Evolutionary conservation across 2,888 invertebrate species (phyloP).

Genomic region (Drosophila siamana): DNA sequence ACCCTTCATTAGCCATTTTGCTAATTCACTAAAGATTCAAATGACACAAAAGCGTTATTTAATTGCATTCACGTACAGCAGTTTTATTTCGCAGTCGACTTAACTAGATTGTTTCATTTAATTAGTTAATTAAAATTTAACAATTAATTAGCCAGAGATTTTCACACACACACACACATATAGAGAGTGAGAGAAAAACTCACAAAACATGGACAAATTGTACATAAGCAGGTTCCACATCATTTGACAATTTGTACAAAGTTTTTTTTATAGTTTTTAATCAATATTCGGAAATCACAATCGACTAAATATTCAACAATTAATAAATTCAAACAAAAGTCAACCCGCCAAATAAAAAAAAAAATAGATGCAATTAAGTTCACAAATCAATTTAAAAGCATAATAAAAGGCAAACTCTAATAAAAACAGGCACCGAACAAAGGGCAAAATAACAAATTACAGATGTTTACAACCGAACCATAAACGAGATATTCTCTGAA

Average conservation of each 20-base stretch:
- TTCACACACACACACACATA: slow-evolving; percentile 8
- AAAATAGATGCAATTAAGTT: slow-evolving; percentile 58
- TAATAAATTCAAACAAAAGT: slow-evolving; percentile 58
- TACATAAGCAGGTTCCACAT: slow-evolving; percentile 33
- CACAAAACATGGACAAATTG: slow-evolving; percentile 16
- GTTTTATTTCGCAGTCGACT: slow-evolving; percentile 49
- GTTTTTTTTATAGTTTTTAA: slow-evolving; percentile 18
- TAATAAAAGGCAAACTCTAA: slow-evolving; percentile 16
- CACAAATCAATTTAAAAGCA: slow-evolving; percentile 30
- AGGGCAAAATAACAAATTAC: slow-evolving; percentile 31
- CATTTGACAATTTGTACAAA: slow-evolving; percentile 31
- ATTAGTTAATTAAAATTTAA: slow-evolving; percentile 62
- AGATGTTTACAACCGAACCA: slow-evolving; percentile 39
- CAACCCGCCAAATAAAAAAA: slow-evolving; percentile 69
- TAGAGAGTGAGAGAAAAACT: too few relatives aligned
- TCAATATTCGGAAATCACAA: slow-evolving; percentile 36
- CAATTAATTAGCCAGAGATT: slow-evolving; percentile 57
- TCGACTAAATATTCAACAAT: slow-evolving; percentile 40
- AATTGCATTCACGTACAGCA: slow-evolving; percentile 16
- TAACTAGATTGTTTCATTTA: slow-evolving; percentile 41
- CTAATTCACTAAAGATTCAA: slow-evolving; percentile 22
- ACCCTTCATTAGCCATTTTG: slow-evolving; percentile 22
- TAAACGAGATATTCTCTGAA: too few relatives aligned
- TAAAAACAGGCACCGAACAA: slow-evolving; percentile 21
- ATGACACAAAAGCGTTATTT: slow-evolving; percentile 28